Conservation (phyloP, 2,888 invertebrate genomes). For the Myathropa florea region DNA sequence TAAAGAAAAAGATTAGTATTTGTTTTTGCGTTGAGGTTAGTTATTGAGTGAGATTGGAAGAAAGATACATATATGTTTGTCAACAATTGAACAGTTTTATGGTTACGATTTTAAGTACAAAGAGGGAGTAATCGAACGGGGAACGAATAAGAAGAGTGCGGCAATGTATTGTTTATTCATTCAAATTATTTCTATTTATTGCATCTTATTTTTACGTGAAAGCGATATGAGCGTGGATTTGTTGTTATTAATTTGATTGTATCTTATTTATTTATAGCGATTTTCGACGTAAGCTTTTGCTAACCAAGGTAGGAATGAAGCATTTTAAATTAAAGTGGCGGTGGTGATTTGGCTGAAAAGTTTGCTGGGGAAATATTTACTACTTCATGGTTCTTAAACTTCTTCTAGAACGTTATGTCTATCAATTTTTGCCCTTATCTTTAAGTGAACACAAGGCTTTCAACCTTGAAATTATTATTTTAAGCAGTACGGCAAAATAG, state of each 20-base stretch:
- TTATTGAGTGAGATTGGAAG: constrained; percentile 17
- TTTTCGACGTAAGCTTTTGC: not conserved
- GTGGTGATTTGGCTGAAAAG: not conserved
- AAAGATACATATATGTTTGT: not conserved
- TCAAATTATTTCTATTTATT: not conserved
- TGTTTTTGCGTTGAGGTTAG: constrained; percentile 21
- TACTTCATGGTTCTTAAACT: too few relatives aligned
- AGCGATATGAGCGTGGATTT: not conserved
- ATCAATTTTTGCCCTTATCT: too few relatives aligned
- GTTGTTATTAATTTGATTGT: not conserved
- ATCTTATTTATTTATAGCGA: not conserved
- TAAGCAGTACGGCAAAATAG: too few relatives aligned
- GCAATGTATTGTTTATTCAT: not conserved
- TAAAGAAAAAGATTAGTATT: constrained; percentile 8
- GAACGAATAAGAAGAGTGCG: not conserved
- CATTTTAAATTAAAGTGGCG: not conserved
- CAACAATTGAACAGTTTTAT: constrained; percentile 18
- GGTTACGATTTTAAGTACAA: not conserved
- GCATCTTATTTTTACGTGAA: not conserved
- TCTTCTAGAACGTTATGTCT: too few relatives aligned
- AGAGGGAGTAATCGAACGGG: not conserved
- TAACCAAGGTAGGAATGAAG: not conserved
- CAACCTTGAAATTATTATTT: too few relatives aligned
- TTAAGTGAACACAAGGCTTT: too few relatives aligned
- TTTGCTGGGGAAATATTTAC: too few relatives aligned